Evolutionary conservation across 2,113 vertebrate species (phyloP).

Genomic region (Crypturellus undulatus): DNA sequence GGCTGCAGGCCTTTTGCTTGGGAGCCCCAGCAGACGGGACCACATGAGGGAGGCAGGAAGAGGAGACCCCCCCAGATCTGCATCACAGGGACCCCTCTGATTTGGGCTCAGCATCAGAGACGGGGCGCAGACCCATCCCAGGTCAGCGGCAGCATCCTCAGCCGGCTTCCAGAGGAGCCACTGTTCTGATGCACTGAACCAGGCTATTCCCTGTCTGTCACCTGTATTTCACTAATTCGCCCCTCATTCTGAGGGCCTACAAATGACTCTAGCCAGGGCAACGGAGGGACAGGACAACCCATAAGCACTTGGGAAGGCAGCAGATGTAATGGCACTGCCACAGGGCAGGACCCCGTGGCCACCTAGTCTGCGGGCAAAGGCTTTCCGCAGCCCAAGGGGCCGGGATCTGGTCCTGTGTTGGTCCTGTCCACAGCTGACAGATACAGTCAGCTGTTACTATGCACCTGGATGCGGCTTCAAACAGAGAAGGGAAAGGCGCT

Average conservation of each 20-base stretch:
- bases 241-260: neutral
- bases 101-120: too few relatives aligned
- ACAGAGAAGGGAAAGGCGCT: too few relatives aligned
- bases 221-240: neutral
- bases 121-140: too few relatives aligned
- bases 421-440: too few relatives aligned
- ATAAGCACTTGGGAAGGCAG: neutral
- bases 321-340: neutral
- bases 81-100: neutral
- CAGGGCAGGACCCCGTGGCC: neutral
- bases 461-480: too few relatives aligned
- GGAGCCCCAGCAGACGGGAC: neutral
- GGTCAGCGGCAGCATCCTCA: neutral
- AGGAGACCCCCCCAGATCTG: neutral
- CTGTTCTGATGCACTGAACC: neutral
- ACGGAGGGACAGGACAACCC: neutral
- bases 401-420: too few relatives aligned
- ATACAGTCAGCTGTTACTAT: too few relatives aligned
- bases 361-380: too few relatives aligned
- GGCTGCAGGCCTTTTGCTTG: neutral
- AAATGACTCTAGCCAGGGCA: neutral
- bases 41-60: neutral
- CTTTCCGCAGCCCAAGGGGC: too few relatives aligned
- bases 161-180: neutral
- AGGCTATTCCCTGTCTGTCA: neutral